Evolutionary conservation across 2,888 invertebrate species (phyloP).

Genomic region (Galerucella nymphaeae): DNA sequence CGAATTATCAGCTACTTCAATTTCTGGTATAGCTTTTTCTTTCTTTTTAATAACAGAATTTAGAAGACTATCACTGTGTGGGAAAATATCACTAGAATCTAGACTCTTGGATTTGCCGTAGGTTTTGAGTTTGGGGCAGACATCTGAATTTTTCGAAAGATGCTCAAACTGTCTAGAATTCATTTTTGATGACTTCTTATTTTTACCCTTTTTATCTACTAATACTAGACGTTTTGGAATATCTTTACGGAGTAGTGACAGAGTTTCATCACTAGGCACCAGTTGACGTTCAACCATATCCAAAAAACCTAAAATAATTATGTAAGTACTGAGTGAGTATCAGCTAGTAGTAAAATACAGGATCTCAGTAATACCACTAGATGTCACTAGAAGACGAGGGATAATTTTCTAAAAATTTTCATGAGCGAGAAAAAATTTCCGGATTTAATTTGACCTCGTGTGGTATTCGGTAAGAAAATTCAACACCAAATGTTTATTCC

Average conservation of each 20-base stretch:
- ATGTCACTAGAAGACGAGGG: no score
- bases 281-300: conserved; percentile 83
- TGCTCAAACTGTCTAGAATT: conserved; percentile 46
- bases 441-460: no score
- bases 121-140: conserved; percentile 63
- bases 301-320: conserved; percentile 62
- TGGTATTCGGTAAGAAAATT: no score
- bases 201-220: conserved; percentile 70
- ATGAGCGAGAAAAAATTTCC: no score
- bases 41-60: conserved; percentile 52
- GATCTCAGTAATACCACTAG: no score
- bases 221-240: conserved; percentile 82
- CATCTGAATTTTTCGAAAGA: conserved; percentile 48
- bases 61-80: conserved; percentile 61
- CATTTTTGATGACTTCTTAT: conserved; percentile 51
- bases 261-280: conserved; percentile 79
- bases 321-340: no score
- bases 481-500: no score
- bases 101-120: conserved; percentile 86
- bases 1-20: conserved; percentile 44
- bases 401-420: no score
- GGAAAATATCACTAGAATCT: conserved; percentile 84
- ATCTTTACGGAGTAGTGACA: conserved; percentile 78
- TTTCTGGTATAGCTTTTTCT: conserved; percentile 59
- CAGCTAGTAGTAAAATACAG: no score